Percentiles rank a stretch among this genome's conserved stretches.
Conservation (phyloP, 2,797 vertebrate genomes). For the Tapera naevia region DNA sequence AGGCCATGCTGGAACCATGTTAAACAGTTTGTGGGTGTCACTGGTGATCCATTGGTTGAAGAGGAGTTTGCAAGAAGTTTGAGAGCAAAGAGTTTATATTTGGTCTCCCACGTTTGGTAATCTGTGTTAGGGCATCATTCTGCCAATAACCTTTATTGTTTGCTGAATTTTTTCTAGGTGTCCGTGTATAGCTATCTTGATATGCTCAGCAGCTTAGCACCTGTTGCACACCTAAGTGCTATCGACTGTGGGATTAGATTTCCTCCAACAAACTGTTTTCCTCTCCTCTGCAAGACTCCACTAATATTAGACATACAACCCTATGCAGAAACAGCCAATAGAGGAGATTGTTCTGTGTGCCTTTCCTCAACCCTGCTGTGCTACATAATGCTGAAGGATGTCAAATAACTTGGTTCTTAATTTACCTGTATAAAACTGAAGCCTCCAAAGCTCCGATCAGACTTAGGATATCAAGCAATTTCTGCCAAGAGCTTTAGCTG, state of each 20-base stretch:
- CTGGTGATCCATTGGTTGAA: neutral
- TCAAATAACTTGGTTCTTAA: neutral
- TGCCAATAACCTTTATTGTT: neutral
- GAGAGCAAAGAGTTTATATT: neutral
- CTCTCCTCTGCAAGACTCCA: neutral
- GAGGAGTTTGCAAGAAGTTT: neutral
- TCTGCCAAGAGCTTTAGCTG: neutral
- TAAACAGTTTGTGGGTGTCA: neutral
- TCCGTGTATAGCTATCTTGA: neutral
- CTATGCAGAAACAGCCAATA: neutral
- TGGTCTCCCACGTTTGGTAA: neutral
- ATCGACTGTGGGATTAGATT: neutral
- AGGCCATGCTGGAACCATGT: neutral
- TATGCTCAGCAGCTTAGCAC: neutral
- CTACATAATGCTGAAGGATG: neutral
- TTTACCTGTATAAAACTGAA: neutral
- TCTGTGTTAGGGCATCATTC: neutral
- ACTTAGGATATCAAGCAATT: neutral
- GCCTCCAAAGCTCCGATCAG: neutral
- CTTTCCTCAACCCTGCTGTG: neutral
- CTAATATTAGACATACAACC: neutral
- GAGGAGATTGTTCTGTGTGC: neutral
- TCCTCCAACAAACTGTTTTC: neutral
- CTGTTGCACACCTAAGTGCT: neutral
- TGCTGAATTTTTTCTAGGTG: neutral